phyloP scores from a whole-genome alignment of 2,113 vertebrate genomes.

The Macquaria australasica region DNA sequence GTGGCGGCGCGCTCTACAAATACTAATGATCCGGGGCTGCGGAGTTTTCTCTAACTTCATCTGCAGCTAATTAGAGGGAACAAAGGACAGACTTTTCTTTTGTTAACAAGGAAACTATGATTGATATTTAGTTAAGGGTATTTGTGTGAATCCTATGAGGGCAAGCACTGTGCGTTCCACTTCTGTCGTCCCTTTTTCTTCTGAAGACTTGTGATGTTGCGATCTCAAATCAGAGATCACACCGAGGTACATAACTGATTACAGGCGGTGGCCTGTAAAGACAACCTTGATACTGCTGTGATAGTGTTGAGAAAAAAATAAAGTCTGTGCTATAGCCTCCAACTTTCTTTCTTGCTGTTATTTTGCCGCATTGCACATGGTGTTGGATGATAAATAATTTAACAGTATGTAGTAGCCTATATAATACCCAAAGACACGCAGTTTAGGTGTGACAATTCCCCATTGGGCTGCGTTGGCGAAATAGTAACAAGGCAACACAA shows the following conservation, averaged over 20 bases:
- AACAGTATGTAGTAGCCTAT: slow-evolving; percentile 30
- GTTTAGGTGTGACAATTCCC: slow-evolving; percentile 52
- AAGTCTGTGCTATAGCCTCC: neutral
- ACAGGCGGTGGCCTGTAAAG: neutral
- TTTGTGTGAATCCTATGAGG: neutral
- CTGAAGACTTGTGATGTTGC: neutral
- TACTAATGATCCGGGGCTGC: slow-evolving; percentile 62
- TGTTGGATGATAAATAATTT: slow-evolving; percentile 62
- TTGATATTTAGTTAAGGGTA: slow-evolving; percentile 20
- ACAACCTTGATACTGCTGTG: neutral
- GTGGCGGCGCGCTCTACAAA: slow-evolving; percentile 57
- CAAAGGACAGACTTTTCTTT: slow-evolving; percentile 37
- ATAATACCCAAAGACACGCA: slow-evolving; percentile 33
- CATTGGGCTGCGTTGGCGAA: slow-evolving; percentile 19
- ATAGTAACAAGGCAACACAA: slow-evolving; percentile 11
- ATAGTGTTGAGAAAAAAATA: neutral
- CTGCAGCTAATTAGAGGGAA: slow-evolving; percentile 62
- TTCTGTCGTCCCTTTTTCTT: neutral
- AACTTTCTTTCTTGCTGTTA: slow-evolving; percentile 22
- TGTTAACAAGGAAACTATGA: slow-evolving; percentile 37
- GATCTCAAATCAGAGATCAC: neutral
- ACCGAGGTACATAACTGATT: neutral
- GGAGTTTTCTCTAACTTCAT: slow-evolving; percentile 44
- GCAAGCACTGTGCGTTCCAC: neutral
- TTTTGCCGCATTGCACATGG: slow-evolving; percentile 48